Evolutionary conservation across 1,140 invertebrate genomes (phyloP), one percentile per base, ranked within the genome.

Genomic region (Diorhabda sublineata): DNA sequence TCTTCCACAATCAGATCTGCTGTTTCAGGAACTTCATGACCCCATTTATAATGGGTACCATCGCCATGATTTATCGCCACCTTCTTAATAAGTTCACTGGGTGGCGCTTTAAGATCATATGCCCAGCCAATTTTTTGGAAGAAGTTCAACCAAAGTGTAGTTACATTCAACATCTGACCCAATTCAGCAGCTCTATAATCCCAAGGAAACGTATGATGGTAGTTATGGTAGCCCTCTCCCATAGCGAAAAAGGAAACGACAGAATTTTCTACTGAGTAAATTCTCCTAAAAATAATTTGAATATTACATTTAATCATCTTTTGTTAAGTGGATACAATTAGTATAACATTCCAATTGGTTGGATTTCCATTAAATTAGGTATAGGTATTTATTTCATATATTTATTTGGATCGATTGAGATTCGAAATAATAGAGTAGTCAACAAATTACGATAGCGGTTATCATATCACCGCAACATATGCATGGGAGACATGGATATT

Each of bases 181-280:
- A 90, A 76, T 78, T 92, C 91, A 0, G 90, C 84, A 11, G 92
- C 87, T 72, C 90, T 87, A 80, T 96, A 90, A 81, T 95, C 93
- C 83, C 91, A 93, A 1, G 95, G 94, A 80, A 97, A 97, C 0
- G 90, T 89, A 79, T 97, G 95, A 79, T 97, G 95, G 80, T 95
- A 97, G 82, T 96, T 96, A 81, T 96, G 94, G 88, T 92, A 95
- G 11, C 93, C 93, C 82, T 93, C 91, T 0, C 88, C 88, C 71
- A 87, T 81, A 3, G 85, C 81, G 8, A 89, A 72, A 3, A 88
- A 69, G 0, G 88, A 85, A 0, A 91, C 88, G 3, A 81, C 80
- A 67, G 82, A 78, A 75, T 88, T 90, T 80, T 91, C 89, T 6
- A 80, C 81, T 41, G 90, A 88, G 72, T 85, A 86, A 56, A 92